Conservation (phyloP, 2,888 invertebrate species). For the Loripinus fragilis region DNA sequence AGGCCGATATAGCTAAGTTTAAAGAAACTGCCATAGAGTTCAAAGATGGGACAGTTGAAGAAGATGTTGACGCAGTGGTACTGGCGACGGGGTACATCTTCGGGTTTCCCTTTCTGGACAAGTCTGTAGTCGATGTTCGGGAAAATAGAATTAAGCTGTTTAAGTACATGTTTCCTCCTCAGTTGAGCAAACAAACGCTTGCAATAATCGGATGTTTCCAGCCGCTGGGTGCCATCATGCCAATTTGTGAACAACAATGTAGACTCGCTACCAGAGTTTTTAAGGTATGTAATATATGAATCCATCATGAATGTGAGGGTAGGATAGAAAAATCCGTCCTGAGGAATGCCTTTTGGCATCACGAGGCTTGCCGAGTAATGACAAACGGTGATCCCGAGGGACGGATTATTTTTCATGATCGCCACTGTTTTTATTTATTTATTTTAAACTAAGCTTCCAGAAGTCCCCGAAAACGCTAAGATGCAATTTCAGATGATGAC, state of each 20-base stretch:
- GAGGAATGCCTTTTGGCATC: too few relatives aligned
- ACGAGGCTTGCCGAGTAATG: too few relatives aligned
- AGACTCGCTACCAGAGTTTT: conserved; percentile 83
- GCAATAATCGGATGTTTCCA: conserved; percentile 84
- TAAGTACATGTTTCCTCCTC: conserved; percentile 83
- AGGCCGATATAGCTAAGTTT: conserved; percentile 74
- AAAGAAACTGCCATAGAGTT: conserved; percentile 77
- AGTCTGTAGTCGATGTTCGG: conserved; percentile 73
- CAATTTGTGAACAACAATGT: conserved; percentile 84
- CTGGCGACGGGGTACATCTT: conserved; percentile 83
- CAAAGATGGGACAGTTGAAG: conserved; percentile 74
- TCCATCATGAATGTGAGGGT: too few relatives aligned
- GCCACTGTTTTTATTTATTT: too few relatives aligned
- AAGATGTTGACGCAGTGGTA: conserved; percentile 81
- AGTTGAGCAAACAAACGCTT: conserved; percentile 79
- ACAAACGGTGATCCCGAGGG: too few relatives aligned
- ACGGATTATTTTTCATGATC: too few relatives aligned
- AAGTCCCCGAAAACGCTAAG: too few relatives aligned
- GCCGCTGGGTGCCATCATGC: conserved; percentile 84
- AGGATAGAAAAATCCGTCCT: too few relatives aligned
- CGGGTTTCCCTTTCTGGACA: conserved; percentile 83
- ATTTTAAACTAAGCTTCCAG: too few relatives aligned
- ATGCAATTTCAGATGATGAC: too few relatives aligned
- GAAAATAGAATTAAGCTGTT: conserved; percentile 81
- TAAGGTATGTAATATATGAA: conserved; percentile 76